phyloP scores from a whole-genome alignment of 2,113 vertebrate species.

The Centrocercus urophasianus region DNA sequence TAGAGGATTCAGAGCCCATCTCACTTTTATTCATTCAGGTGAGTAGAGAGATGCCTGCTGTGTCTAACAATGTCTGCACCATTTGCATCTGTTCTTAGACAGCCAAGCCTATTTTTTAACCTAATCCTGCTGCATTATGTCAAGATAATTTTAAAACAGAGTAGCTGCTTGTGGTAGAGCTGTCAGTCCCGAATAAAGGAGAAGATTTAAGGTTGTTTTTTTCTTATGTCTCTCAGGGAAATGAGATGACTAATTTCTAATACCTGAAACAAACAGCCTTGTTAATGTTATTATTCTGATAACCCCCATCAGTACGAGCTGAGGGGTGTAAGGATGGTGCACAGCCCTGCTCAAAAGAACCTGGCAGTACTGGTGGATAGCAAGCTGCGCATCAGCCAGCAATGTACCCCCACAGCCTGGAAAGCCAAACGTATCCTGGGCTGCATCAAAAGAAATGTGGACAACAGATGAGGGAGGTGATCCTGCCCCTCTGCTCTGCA shows the following conservation, averaged over 20 bases:
- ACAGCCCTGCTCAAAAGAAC: no score
- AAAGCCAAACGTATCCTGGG: no score
- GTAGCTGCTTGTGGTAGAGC: not conserved
- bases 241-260: not conserved
- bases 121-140: not conserved
- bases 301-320: not conserved
- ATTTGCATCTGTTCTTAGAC: not conserved
- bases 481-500: no score
- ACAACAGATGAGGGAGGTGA: no score
- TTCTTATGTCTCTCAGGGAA: not conserved
- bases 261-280: not conserved
- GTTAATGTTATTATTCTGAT: not conserved
- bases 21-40: conserved; percentile 1
- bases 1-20: not conserved
- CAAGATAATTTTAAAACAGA: not conserved
- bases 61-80: not conserved
- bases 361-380: no score
- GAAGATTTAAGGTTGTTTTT: not conserved
- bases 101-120: not conserved
- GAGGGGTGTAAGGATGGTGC: no score
- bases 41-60: not conserved
- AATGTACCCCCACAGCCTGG: no score
- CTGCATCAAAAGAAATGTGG: no score
- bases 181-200: not conserved
- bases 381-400: no score